Base-by-base conservation (phyloP, 2,113 vertebrate species). In the Plecturocebus donacophilus region DNA sequence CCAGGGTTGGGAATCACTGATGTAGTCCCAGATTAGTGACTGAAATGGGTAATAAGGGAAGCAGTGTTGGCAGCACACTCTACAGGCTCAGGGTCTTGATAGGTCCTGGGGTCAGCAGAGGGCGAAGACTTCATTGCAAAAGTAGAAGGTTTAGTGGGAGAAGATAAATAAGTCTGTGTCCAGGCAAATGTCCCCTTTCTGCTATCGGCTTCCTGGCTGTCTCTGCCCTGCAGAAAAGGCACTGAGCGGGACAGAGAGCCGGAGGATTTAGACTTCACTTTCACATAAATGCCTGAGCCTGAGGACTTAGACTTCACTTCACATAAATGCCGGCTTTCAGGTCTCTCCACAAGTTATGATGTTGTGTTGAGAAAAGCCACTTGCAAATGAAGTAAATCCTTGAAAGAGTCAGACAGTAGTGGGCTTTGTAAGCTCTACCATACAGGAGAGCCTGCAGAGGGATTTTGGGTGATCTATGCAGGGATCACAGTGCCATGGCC, bases 21-120 rank as follows among this genome's bases (percentile, higher is more conserved):
- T 40, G 23, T n/a, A 17, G 8, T 32, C 77, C 58, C 54, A 27
- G 49, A 38, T 66, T 21, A 71, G 66, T 56, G 66, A 52, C 61
- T 38, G 10, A 27, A 42, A 20, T 30, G n/a, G 8, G 66, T 61
- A 35, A 87, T 6, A 9, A 87, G 47, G n/a, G 66, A 80, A 8
- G 38, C 42, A 8, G 38, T 1, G 0, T 0, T 19, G 52, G 7
- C 47, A 45, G 45, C 11, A 30, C 17, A 16, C 19, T 13, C 61
- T 6, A 32, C 66, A 32, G 38, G 47, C 58, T 52, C 42, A 25
- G 30, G 68, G 49, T 58, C 87, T 35, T 42, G 68, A 25, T 47
- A 10, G 0, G 9, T 45, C n/a, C 38, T 0, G 0, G 4, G 27
- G 16, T 56, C 49, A 16, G 54, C 45, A 30, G 49, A 64, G 52